phyloP scores from a whole-genome alignment of 2,113 vertebrate genomes.

The Spizaetus ornatus region DNA sequence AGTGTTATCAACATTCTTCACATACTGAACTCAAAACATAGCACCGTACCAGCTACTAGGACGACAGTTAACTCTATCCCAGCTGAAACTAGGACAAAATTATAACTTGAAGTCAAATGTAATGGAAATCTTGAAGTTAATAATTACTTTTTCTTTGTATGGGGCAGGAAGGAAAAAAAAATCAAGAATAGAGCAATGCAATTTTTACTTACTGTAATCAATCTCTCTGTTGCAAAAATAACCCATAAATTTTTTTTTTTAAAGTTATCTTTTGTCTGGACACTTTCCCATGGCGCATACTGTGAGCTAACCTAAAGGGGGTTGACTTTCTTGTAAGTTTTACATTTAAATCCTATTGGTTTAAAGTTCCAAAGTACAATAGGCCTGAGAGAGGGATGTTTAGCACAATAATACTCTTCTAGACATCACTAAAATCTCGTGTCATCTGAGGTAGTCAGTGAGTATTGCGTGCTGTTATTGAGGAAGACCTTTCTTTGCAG shows the following conservation, averaged over 20 bases:
- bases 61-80: no score
- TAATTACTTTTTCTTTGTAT: neutral
- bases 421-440: neutral
- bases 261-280: neutral
- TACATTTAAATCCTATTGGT: neutral
- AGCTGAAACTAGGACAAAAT: neutral
- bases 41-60: no score
- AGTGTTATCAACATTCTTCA: no score
- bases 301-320: neutral
- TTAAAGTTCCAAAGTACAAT: neutral
- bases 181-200: neutral
- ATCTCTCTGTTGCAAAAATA: neutral
- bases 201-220: neutral
- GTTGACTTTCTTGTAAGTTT: neutral
- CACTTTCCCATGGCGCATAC: neutral
- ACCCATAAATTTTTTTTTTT: neutral
- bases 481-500: conserved; percentile 59
- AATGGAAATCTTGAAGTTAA: neutral
- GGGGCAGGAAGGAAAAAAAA: neutral
- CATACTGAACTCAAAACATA: no score
- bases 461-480: neutral
- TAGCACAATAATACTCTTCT: neutral
- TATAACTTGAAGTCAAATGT: neutral
- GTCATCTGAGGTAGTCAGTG: neutral
- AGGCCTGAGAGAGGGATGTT: neutral